Conservation (phyloP, 2,113 vertebrate genomes). For the Hypomesus transpacificus region DNA sequence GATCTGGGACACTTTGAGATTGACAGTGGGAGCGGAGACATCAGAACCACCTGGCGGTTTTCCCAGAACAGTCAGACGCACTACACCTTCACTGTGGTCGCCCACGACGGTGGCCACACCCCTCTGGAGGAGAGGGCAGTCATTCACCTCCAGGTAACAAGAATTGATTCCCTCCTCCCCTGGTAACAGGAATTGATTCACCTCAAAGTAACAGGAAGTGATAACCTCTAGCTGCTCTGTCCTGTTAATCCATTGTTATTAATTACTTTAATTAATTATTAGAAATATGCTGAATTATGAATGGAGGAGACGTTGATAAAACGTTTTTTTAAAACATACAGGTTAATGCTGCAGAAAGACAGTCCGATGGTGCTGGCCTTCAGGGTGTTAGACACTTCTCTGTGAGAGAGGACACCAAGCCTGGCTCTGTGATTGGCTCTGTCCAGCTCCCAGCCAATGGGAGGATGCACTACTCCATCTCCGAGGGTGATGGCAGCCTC, state of each 20-base stretch:
- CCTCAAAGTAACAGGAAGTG: no score
- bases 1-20: slow-evolving; percentile 77
- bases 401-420: slow-evolving; percentile 78
- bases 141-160: slow-evolving; percentile 80
- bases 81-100: slow-evolving; percentile 75
- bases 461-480: slow-evolving; percentile 71
- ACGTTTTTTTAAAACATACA: slow-evolving; percentile 36
- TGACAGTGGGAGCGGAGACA: slow-evolving; percentile 78
- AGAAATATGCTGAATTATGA: neutral
- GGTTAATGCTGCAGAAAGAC: slow-evolving; percentile 72
- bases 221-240: no score
- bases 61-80: slow-evolving; percentile 50
- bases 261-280: neutral
- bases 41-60: slow-evolving; percentile 74
- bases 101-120: slow-evolving; percentile 76
- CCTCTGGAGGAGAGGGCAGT: slow-evolving; percentile 71
- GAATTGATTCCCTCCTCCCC: neutral
- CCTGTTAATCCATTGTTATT: neutral
- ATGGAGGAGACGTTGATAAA: neutral
- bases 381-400: slow-evolving; percentile 72
- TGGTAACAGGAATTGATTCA: neutral
- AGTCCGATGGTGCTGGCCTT: slow-evolving; percentile 27
- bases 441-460: slow-evolving; percentile 51
- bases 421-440: slow-evolving; percentile 74
- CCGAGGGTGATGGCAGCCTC: slow-evolving; percentile 67